Evolutionary conservation across 2,113 vertebrate genomes (phyloP).

Genomic region (Rhynchomys soricoides): DNA sequence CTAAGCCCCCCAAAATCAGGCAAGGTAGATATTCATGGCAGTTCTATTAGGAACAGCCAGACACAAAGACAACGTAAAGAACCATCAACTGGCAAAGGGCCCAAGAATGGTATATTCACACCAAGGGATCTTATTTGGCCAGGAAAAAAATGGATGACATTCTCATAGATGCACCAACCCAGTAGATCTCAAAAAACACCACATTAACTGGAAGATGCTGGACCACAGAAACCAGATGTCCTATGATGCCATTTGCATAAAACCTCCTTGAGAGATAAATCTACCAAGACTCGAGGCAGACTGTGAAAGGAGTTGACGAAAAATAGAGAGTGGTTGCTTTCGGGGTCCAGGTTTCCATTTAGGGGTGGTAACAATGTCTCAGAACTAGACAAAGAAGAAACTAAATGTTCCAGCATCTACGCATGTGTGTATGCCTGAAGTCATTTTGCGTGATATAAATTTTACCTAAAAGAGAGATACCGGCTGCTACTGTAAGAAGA

Average conservation of each 20-base stretch:
- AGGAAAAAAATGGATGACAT: background rate
- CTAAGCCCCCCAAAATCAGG: background rate
- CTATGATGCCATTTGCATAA: background rate
- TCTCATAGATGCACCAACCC: background rate
- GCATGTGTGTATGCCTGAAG: background rate
- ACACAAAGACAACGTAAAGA: background rate
- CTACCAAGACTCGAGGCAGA: background rate
- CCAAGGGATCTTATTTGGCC: background rate
- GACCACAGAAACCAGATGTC: background rate
- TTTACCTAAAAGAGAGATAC: background rate
- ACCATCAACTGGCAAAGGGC: background rate
- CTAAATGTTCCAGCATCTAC: background rate
- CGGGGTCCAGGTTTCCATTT: background rate
- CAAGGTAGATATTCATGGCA: background rate
- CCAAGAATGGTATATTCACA: fast-evolving
- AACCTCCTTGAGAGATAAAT: background rate
- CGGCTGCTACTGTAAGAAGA: background rate
- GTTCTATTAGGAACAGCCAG: background rate
- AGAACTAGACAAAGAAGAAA: background rate
- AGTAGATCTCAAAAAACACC: background rate
- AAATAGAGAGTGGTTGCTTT: background rate
- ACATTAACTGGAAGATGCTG: background rate
- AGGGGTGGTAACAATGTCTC: background rate
- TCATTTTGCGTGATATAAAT: background rate
- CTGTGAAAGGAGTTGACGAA: background rate